These are phyloP conservation scores for Ceyx margarethae DNA, from an alignment of 2,113 vertebrate species.

Conservation along the genomic window DNA sequence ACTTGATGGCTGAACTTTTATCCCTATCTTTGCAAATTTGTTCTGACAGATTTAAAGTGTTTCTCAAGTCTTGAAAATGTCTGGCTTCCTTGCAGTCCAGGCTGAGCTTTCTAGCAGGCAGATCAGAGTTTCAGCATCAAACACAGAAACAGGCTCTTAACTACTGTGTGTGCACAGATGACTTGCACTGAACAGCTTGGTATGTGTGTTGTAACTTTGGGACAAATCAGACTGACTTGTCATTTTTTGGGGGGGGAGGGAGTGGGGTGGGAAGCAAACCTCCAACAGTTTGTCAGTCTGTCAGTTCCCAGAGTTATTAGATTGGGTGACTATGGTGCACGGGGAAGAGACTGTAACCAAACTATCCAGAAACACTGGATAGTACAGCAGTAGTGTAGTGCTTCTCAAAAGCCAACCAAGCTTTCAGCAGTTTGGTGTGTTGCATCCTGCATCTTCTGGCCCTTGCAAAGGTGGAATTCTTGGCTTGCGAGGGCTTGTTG, in stretches of 20 bases:
- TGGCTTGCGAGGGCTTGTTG: neutral
- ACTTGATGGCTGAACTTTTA: neutral
- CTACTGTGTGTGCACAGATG: neutral
- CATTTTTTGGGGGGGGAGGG: neutral
- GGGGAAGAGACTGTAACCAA: neutral
- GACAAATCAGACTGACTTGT: neutral
- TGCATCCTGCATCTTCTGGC: neutral
- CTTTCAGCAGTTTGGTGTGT: neutral
- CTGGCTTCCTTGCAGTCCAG: neutral
- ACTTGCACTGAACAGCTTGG: neutral
- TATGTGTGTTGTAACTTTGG: accelerated
- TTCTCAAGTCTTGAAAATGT: neutral
- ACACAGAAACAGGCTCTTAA: neutral
- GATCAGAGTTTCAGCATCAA: neutral
- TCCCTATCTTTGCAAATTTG: neutral
- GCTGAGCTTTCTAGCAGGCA: neutral
- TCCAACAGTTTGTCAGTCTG: neutral
- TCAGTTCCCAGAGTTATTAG: neutral
- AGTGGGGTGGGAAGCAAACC: neutral
- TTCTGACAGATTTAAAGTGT: neutral
- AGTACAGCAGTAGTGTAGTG: neutral
- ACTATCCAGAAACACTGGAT: neutral
- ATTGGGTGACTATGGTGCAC: neutral
- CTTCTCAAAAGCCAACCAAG: neutral
- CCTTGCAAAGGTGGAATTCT: neutral